Conservation (phyloP, 2,113 vertebrate species). For the Gymnorhina tibicen region DNA sequence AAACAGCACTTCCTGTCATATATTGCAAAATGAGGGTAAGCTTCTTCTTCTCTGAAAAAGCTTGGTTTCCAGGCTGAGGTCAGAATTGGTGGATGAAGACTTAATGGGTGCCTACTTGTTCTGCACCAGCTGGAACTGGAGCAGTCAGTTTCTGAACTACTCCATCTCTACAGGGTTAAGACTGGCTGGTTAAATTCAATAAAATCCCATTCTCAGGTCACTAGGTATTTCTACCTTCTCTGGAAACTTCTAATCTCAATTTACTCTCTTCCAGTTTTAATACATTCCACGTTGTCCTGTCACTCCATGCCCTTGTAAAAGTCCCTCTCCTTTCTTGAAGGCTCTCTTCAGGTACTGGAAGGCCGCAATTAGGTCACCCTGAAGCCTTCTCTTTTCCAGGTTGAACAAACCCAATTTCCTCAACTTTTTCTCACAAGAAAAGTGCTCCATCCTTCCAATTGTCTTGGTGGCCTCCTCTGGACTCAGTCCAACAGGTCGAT, state of each 20-base stretch:
- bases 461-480: background rate
- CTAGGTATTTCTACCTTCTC: background rate
- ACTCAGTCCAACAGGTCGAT: accelerated
- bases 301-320: background rate
- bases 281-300: background rate
- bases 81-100: background rate
- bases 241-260: background rate
- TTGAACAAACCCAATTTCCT: background rate
- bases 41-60: background rate
- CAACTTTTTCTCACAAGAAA: background rate
- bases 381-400: background rate
- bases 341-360: background rate
- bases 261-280: background rate
- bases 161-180: background rate
- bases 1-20: slow-evolving; percentile 51
- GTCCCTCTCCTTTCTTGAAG: background rate
- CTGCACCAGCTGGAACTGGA: background rate
- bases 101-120: background rate
- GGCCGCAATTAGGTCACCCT: background rate
- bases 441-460: background rate
- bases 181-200: background rate
- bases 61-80: background rate
- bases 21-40: background rate
- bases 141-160: background rate
- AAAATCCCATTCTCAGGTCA: background rate